Evolutionary conservation across 1,140 invertebrate genomes (phyloP).

Genomic region (Drosophila saltans): DNA sequence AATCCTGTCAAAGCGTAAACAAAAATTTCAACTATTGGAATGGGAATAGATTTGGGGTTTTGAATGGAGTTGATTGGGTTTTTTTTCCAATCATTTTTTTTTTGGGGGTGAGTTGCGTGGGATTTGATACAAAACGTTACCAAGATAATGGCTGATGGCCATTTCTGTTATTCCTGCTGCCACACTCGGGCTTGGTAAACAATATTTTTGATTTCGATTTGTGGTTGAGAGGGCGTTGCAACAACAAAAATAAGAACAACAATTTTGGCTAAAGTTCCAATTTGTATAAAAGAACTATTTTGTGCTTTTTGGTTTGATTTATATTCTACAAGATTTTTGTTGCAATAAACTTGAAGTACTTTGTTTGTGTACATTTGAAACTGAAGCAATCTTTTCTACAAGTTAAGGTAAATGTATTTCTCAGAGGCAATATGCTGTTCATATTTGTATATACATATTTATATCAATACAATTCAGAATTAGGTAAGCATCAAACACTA

Average conservation of each 20-base stretch:
- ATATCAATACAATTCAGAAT: no score
- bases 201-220: slow-evolving; percentile 8
- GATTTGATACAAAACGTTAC: slow-evolving; percentile 8
- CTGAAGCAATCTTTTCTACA: background rate
- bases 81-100: background rate
- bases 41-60: slow-evolving; percentile 33
- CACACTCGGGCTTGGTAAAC: background rate
- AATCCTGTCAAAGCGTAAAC: slow-evolving; percentile 82
- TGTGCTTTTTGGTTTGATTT: background rate
- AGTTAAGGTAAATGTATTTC: background rate
- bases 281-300: background rate
- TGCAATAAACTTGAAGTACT: slow-evolving; percentile 6
- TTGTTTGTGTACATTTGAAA: background rate
- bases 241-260: background rate
- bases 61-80: slow-evolving; percentile 52
- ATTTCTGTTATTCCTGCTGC: slow-evolving; percentile 7
- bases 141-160: slow-evolving; percentile 21
- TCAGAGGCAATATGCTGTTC: background rate
- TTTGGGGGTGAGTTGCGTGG: slow-evolving; percentile 21
- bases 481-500: no score
- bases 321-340: slow-evolving; percentile 4
- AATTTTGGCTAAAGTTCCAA: background rate
- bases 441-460: background rate
- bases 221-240: no score
- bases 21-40: slow-evolving; percentile 59